Evolutionary conservation across 2,797 vertebrate genomes (phyloP), one percentile per base, ranked within the genome.

Genomic region (Orestias chungarensis): DNA sequence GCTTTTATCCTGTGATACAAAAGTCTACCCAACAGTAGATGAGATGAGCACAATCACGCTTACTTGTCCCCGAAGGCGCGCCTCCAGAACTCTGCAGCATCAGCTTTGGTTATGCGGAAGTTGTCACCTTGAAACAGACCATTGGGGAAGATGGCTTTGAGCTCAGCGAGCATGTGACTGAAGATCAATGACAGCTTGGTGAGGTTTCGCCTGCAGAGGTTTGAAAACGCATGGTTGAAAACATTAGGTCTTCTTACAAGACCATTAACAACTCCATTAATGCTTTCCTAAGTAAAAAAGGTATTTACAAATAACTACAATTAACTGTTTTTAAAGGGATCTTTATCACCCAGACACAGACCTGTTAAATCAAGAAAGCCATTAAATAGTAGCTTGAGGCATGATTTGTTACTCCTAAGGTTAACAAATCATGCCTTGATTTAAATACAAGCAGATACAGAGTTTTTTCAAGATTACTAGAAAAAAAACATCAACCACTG

Each of bases 131-230:
- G 97, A 92, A 99, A 99, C 61, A 96, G 93, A 47, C 98, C 97
- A 0, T 93, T 97, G 72, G 97, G 98, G 87, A 99, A 98, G 90
- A 99, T 97, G 69, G 97, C 98, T 93, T 99, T 99, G 55, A 99
- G 93, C 76, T 99, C 98, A 7, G 98, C 98, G 89, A 99, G 92
- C 98, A 99, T 99, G 88, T 99, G 98, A 89, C 98, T 99, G 95
- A 99, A 99, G 92, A 99, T 99, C 87, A 99, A 89, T 23, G 98
- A 99, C 67, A 99, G 81, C 86, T 99, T 99, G 29, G 98, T 99
- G 88, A 99, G 91, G 93, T 98, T 98, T 79, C 98, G 91, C 86
- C 98, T 99, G 90, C 59, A 17, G 59, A 75, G 55, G n/a, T 31
- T 66, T 49, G 0, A 64, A 9, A 61, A 11, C n/a, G n/a, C 25